Evolutionary conservation across 2,797 vertebrate genomes (phyloP), one percentile per base, ranked within the genome.

Genomic region (Chelon labrosus): DNA sequence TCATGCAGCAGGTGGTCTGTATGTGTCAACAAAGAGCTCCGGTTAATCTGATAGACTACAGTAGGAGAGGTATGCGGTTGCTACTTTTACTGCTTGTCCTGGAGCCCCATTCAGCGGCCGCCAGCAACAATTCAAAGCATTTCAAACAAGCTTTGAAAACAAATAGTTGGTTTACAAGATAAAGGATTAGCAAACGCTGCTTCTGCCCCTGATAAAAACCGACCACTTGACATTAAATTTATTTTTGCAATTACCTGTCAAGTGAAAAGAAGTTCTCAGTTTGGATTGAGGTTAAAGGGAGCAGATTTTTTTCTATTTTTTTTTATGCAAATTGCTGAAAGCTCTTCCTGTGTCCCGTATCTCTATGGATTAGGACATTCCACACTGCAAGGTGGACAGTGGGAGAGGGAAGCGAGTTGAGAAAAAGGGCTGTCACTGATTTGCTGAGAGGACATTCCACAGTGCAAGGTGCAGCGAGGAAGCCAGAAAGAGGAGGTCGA

Each of bases 1-100:
- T 90, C 77, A 71, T 84, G 76, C 91, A 83, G 91, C 88, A 89
- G 91, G 92, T 91, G 91, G 89, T 91, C 85, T 83, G 71, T 62
- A 55, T 80, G 79, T 57, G 62, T 73, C 76, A 65, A 91, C 85
- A 92, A 90, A 88, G 85, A 68, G 35, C 72, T 79, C 64, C 81
- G 61, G 80, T 71, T 76, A 73, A 75, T 85, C 73, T 84, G 77
- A 89, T 75, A 65, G 88, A 84, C 78, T 83, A 83, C 79, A 84
- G 81, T 83, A 76, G 42, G 55, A 68, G 70, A 77, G 59, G 60
- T 61, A 74, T 82, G 79, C 72, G 58, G 61, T 57, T 68, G 53
- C 62, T 66, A 72, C 73, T 80, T 67, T 80, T 37, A 61, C 75
- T 64, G 62, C 68, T 69, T 73, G 50, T 56, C 66, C 72, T 46